phyloP scores from a whole-genome alignment of 2,888 invertebrate species.

The Troglohyphantes excavatus region DNA sequence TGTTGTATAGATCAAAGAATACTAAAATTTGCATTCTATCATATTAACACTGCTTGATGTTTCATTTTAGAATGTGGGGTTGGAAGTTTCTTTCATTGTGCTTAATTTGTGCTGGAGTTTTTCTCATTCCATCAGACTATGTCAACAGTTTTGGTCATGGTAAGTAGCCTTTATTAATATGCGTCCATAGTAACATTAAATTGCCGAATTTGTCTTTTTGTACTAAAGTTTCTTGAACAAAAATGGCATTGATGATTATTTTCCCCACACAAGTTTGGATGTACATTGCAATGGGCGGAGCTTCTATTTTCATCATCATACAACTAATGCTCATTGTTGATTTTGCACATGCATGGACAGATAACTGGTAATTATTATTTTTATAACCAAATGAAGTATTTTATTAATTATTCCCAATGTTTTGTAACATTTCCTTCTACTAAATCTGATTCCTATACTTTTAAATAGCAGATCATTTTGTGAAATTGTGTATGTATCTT shows the following conservation, averaged over 20 bases:
- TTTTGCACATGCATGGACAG: slow-evolving; percentile 84
- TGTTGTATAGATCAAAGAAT: too few relatives aligned
- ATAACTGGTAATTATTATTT: slow-evolving; percentile 82
- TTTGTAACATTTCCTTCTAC: too few relatives aligned
- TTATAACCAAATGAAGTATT: too few relatives aligned
- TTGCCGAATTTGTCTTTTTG: too few relatives aligned
- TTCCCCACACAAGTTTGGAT: slow-evolving; percentile 83
- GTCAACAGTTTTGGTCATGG: slow-evolving; percentile 81
- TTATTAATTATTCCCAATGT: too few relatives aligned
- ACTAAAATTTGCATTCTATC: too few relatives aligned
- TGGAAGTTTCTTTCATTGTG: slow-evolving; percentile 82
- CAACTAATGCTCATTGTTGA: slow-evolving; percentile 83
- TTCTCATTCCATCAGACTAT: slow-evolving; percentile 82
- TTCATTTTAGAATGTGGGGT: slow-evolving; percentile 80
- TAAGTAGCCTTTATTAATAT: slow-evolving; percentile 81
- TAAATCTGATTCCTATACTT: too few relatives aligned
- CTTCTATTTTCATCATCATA: slow-evolving; percentile 83
- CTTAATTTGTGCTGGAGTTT: slow-evolving; percentile 82
- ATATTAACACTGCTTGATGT: too few relatives aligned
- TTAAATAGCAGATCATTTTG: too few relatives aligned
- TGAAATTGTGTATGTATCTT: too few relatives aligned
- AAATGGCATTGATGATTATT: neutral
- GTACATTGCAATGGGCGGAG: slow-evolving; percentile 84
- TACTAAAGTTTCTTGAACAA: neutral
- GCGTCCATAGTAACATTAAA: too few relatives aligned